Evolutionary conservation across 92 coral and sea anemone species (phyloP), one percentile per base, ranked within the genome.

Genomic region (Porites evermanni): DNA sequence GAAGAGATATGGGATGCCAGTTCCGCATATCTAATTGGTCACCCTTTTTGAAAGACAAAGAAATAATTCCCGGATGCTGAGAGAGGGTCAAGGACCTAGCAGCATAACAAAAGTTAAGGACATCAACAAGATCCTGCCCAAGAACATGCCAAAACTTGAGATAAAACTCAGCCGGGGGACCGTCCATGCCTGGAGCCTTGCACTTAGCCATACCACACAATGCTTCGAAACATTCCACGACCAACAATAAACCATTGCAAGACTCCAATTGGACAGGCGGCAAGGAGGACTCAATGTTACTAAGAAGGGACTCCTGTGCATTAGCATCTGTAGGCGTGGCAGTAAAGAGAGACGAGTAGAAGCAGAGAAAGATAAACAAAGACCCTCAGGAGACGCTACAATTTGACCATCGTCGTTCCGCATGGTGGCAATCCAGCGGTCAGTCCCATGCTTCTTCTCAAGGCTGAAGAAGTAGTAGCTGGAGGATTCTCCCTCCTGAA

Each of bases 401-500:
- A 14, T 4, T n/a, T n/a, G n/a, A 1, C 8, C 17, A 23, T 1
- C 74, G 13, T n/a, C n/a, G n/a, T 9, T 73, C 0, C 7, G 80
- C 87, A 13, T 79, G 73, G 18, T 77, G 53, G 58, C 84, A 11
- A 2, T 64, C 19, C n/a, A n/a, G n/a, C n/a, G n/a, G n/a, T n/a
- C n/a, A n/a, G 26, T 54, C 71, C 56, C 21, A 0, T 64, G 76
- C 51, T 82, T 82, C 54, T 63, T 69, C 69, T 79, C 71, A 2
- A 84, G 68, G 12, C 74, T 17, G 12, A 76, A 82, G 17, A 88
- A 88, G 47, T 51, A 88, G 7, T 88, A n/a, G 0, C 84, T 75
- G 9, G 91, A 88, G 7, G 77, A 14, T 54, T 88, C 91, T 12
- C 91, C 91, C 70, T 81, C 91, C 74, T 88, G 88, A 6, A 64